These are phyloP conservation scores for Amyelois transitella DNA, from an alignment of 1,140 invertebrate genomes.

Conservation along the genomic window DNA sequence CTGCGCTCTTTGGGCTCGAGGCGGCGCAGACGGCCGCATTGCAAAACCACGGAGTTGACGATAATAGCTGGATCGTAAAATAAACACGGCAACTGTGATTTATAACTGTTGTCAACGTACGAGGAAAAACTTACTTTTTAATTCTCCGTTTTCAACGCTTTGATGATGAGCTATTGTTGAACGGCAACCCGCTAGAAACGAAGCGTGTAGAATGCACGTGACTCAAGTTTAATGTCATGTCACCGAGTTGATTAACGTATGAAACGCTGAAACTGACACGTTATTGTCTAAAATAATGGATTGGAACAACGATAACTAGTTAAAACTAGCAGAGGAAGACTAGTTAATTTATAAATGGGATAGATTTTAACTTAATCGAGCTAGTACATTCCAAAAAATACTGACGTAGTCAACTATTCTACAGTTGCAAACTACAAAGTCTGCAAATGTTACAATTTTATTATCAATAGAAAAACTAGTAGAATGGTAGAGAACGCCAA, in stretches of 20 bases:
- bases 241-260: background rate
- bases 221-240: conserved; percentile 4
- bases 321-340: no score
- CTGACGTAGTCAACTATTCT: background rate
- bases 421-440: background rate
- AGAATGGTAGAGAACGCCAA: no score
- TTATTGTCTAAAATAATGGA: background rate
- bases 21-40: conserved; percentile 35
- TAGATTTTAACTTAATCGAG: no score
- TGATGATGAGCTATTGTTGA: conserved; percentile 48
- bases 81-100: conserved; percentile 59
- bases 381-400: no score
- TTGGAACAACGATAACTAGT: background rate
- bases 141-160: conserved; percentile 45
- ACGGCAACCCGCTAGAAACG: conserved; percentile 20
- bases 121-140: conserved; percentile 54
- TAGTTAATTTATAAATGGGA: no score
- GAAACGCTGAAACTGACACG: background rate
- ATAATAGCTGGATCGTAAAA: conserved; percentile 66
- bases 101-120: conserved; percentile 51
- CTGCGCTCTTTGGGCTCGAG: conserved; percentile 26
- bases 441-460: no score
- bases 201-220: conserved; percentile 14
- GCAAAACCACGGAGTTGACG: conserved; percentile 62
- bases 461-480: no score